Conservation (phyloP, 2,113 vertebrate genomes). For the Aepyceros melampus region DNA sequence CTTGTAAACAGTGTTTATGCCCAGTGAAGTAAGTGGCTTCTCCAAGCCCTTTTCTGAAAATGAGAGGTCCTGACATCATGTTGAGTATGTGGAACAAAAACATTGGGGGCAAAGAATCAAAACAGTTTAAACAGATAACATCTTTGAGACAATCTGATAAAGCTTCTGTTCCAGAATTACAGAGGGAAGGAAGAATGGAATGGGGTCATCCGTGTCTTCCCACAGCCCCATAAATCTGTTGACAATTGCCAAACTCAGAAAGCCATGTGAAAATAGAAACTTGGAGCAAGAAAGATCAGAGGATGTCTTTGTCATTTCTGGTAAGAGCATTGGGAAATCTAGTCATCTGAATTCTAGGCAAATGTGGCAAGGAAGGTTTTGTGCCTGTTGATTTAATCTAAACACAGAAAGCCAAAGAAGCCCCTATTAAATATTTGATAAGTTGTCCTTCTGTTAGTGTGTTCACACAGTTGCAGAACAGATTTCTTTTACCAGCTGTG, state of each 20-base stretch:
- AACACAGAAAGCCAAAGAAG: not conserved
- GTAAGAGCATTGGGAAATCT: not conserved
- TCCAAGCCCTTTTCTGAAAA: constrained; percentile 11
- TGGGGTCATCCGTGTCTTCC: not conserved
- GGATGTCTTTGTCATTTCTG: not conserved
- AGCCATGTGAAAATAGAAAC: not conserved
- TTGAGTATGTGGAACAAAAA: constrained; percentile 52
- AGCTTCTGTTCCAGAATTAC: not conserved
- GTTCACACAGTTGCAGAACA: not conserved
- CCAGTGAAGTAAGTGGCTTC: not conserved
- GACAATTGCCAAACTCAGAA: not conserved
- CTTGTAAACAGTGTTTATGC: constrained; percentile 11
- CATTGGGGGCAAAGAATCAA: constrained; percentile 42
- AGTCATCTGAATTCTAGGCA: not conserved
- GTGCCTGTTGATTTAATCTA: not conserved
- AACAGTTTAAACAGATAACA: constrained; percentile 64
- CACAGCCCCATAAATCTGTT: not conserved
- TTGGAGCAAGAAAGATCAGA: not conserved
- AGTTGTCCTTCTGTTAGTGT: not conserved
- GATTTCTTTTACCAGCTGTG: not conserved
- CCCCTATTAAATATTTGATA: not conserved
- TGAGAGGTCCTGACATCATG: constrained; percentile 38
- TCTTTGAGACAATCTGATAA: constrained; percentile 36
- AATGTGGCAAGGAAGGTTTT: not conserved
- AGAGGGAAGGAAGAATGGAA: not conserved